Evolutionary conservation across 2,888 invertebrate genomes (phyloP), one percentile per base, ranked within the genome.

Genomic region (Octonoba sinensis): DNA sequence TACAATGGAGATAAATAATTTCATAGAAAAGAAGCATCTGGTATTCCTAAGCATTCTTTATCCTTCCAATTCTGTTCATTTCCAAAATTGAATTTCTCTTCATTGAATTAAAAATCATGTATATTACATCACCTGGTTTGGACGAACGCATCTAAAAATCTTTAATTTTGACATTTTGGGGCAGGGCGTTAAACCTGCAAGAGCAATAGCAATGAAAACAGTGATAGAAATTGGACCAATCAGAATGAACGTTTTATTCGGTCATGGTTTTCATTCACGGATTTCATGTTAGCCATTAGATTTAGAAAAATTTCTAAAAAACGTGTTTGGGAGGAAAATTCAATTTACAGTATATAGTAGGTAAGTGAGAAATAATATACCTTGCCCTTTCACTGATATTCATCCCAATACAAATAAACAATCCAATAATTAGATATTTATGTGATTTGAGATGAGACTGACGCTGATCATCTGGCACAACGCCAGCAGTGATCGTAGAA

Each of bases 201-300:
- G 11, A 36, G 36, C 36, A 36, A 74, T 82, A 64, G 46, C 65
- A 72, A 78, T 71, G 59, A 81, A 83, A 73, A 76, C 71, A 75
- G 76, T 83, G 73, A 73, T 56, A 62, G 76, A 81, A 72, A 76
- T 81, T 70, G 69, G 76, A 77, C 83, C 83, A 66, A 81, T 83
- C 72, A 83, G 83, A 86, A 85, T 86, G 83, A 72, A 64, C 81
- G 81, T 82, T 65, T 74, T 82, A 82, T 82, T 82, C 81, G 81
- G 81, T 75, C 75, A 82, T 82, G 81, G 81, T 75, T 75, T 82
- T 75, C 81, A 82, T 82, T 82, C 81, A 82, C 74, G 81, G 81
- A 75, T 70, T 82, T 65, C 65, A 82, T 74, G 74, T 65, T 82
- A 75, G 75, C 74, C 81, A 82, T 75, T 82, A 70, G 70, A 65